phyloP scores from a whole-genome alignment of 2,797 vertebrate species.

The Florisuga fusca region DNA sequence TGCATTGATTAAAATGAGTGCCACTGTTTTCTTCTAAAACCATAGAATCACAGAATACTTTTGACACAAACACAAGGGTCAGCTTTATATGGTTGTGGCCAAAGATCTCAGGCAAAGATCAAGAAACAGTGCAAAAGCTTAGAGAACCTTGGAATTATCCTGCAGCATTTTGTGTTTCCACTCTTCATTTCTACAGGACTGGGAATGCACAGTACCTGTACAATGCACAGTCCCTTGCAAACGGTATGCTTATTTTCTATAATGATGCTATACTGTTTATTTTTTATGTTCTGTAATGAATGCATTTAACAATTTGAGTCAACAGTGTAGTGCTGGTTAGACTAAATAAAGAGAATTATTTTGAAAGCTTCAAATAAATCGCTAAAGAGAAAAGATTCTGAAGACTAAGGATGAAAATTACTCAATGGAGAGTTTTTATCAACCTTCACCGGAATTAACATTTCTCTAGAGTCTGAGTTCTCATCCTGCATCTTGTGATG shows the following conservation, averaged over 20 bases:
- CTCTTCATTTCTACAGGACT: background rate
- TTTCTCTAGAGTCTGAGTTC: background rate
- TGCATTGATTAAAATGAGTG: background rate
- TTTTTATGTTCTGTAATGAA: background rate
- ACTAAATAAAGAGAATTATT: background rate
- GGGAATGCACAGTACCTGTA: background rate
- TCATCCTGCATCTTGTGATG: background rate
- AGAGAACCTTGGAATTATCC: background rate
- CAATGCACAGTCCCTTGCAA: background rate
- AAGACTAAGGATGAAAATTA: background rate
- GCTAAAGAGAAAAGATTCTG: background rate
- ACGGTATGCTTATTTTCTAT: background rate
- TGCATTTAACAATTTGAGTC: background rate
- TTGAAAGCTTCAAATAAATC: background rate
- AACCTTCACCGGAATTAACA: background rate
- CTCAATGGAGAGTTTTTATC: background rate
- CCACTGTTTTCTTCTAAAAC: background rate
- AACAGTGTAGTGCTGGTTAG: background rate
- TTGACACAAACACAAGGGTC: background rate
- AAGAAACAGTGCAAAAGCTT: background rate
- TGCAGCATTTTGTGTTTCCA: background rate
- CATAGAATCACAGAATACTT: background rate
- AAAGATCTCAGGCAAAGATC: background rate
- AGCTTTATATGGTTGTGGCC: background rate
- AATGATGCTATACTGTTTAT: background rate